phyloP scores from a whole-genome alignment of 2,888 invertebrate species.

The Xestia c-nigrum region DNA sequence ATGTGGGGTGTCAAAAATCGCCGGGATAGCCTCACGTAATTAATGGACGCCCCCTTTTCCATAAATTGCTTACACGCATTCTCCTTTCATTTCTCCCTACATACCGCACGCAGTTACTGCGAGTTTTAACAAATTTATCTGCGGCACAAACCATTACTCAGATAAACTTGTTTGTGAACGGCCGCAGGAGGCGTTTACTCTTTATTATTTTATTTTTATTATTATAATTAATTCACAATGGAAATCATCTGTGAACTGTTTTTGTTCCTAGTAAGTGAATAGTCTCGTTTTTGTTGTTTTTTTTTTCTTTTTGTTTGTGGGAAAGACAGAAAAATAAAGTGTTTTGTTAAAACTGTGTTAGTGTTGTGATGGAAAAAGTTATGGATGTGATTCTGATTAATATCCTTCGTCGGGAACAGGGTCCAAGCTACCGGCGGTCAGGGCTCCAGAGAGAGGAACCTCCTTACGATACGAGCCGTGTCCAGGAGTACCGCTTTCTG shows the following conservation, averaged over 20 bases:
- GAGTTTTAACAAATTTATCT: slow-evolving; percentile 42
- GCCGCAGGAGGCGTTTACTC: slow-evolving; percentile 49
- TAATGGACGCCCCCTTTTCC: too few relatives aligned
- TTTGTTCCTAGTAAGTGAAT: slow-evolving; percentile 42
- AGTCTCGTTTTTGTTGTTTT: not conserved
- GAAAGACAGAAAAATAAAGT: not conserved
- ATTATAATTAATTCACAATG: slow-evolving; percentile 33
- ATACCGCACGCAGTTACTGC: not conserved
- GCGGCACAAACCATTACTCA: slow-evolving; percentile 23
- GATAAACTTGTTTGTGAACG: slow-evolving; percentile 59
- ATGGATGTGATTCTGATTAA: not conserved
- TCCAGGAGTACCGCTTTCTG: too few relatives aligned
- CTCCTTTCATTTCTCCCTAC: not conserved
- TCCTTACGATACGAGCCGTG: too few relatives aligned
- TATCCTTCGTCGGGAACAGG: too few relatives aligned
- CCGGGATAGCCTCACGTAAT: too few relatives aligned
- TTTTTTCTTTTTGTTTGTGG: not conserved
- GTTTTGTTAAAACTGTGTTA: not conserved
- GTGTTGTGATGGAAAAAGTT: slow-evolving; percentile 3
- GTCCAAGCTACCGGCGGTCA: too few relatives aligned
- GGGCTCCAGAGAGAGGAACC: too few relatives aligned
- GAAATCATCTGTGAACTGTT: slow-evolving; percentile 12
- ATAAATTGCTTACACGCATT: not conserved
- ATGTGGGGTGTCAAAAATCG: too few relatives aligned
- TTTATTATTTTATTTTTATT: slow-evolving; percentile 7